Conservation (phyloP, 2,797 vertebrate species). For the Aythya fuligula region DNA sequence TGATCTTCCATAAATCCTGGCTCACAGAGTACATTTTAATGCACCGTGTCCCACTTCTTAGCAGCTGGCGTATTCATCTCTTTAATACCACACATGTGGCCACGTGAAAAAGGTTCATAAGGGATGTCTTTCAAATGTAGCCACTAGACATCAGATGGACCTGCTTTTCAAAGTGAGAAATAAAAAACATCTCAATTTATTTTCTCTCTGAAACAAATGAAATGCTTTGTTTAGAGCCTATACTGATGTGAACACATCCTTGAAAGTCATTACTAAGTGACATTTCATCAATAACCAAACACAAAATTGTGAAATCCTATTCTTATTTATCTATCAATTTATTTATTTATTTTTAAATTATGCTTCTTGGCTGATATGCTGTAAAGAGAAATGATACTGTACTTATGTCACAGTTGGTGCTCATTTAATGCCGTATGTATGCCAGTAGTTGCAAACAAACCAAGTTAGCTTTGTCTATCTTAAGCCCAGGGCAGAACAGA, state of each 20-base stretch:
- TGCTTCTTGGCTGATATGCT: neutral
- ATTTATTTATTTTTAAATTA: neutral
- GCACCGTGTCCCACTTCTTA: neutral
- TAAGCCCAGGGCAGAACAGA: neutral
- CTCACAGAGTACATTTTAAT: conserved; percentile 8
- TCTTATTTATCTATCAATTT: neutral
- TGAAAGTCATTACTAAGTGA: neutral
- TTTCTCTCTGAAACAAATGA: neutral
- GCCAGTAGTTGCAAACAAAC: neutral
- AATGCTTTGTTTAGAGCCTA: neutral
- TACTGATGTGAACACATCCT: neutral
- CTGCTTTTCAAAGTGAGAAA: neutral
- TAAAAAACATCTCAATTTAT: neutral
- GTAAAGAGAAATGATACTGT: neutral
- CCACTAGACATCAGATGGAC: neutral
- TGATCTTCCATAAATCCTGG: conserved; percentile 31
- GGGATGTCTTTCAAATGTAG: conserved; percentile 36
- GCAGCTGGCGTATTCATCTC: neutral
- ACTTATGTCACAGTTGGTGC: neutral
- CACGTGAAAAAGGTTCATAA: neutral
- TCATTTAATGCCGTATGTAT: neutral
- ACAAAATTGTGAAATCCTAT: rapidly evolving
- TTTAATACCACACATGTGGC: conserved; percentile 22
- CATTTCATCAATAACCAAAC: rapidly evolving
- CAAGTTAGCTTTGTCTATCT: neutral